Base-by-base conservation (phyloP, 2,888 invertebrate species). In the Cynaeus angustus region DNA sequence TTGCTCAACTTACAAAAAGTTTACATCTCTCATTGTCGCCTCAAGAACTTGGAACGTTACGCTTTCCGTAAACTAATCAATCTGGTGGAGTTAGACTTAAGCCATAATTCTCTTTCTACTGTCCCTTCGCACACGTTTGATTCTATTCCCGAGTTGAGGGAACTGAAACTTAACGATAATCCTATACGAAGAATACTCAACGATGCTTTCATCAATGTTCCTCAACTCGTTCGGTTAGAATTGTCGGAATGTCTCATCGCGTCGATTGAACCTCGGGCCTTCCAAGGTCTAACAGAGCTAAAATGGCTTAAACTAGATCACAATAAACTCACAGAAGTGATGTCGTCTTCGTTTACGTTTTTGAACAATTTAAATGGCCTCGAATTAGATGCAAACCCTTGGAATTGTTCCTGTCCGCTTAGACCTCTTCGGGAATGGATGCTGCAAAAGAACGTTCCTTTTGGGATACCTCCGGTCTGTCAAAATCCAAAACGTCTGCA, bases 1-100 rank as follows among this genome's bases (percentile, higher is more conserved):
- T 87, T 95, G 66, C 87, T 93, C 56, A 94, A 95, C 83, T 88
- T 95, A 59, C 95, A 95, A 84, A 93, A 93, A 78, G 89, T 95
- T 26, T 93, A 91, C 82, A 86, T 95, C 76, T 87, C 91, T 30
- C 88, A 90, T 68, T 95, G 95, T 82, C 88, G 89, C 52, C 85
- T 95, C 70, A 89, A 90, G 76, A 85, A 87, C 0, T 88, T 95
- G 74, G 91, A 93, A 75, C 89, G 90, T 64, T 90, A 89, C 82
- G 91, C 94, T 1, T 94, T 95, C 84, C 88, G 91, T 75, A 90
- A 92, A 76, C 88, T 95, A 30, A 93, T 91, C 71, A 95, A 95
- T 82, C 86, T 95, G 46, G 92, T 95, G 2, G 94, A 95, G 82
- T 86, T 95, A 72, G 94, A 95, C 82, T 86, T 95, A 70, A 93